Evolutionary conservation across 2,797 vertebrate species (phyloP).

Genomic region (Erpetoichthys calabaricus): DNA sequence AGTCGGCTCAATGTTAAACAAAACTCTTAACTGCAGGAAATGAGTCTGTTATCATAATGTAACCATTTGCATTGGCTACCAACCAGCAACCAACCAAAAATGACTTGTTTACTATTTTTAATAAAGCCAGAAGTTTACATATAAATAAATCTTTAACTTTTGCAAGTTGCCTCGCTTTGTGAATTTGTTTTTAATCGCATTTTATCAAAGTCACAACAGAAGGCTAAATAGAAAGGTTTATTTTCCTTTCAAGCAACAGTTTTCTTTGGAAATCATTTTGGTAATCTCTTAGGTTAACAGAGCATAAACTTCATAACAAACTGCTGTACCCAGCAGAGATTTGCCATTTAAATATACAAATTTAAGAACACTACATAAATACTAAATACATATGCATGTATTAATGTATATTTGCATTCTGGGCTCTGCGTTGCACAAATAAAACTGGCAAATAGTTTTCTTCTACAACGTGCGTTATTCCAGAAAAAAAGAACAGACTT

Average conservation of each 20-base stretch:
- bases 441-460: too few relatives aligned
- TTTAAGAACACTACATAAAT: too few relatives aligned
- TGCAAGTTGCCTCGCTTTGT: constrained; percentile 22
- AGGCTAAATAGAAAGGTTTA: constrained; percentile 40
- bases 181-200: constrained; percentile 44
- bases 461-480: too few relatives aligned
- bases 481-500: too few relatives aligned
- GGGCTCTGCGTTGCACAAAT: too few relatives aligned
- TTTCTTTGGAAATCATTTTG: constrained; percentile 34
- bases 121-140: constrained; percentile 38
- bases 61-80: constrained; percentile 77
- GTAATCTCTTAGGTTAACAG: constrained; percentile 35
- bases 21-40: constrained; percentile 85
- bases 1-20: constrained; percentile 72
- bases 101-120: constrained; percentile 61
- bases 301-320: not conserved
- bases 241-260: constrained; percentile 42
- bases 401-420: too few relatives aligned
- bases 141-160: constrained; percentile 37
- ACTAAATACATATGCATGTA: too few relatives aligned
- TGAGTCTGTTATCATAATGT: constrained; percentile 70
- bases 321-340: too few relatives aligned
- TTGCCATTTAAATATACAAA: too few relatives aligned
- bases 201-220: constrained; percentile 33
- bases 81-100: constrained; percentile 59